Evolutionary conservation across 2,113 vertebrate genomes (phyloP).

Genomic region (Chitala chitala): DNA sequence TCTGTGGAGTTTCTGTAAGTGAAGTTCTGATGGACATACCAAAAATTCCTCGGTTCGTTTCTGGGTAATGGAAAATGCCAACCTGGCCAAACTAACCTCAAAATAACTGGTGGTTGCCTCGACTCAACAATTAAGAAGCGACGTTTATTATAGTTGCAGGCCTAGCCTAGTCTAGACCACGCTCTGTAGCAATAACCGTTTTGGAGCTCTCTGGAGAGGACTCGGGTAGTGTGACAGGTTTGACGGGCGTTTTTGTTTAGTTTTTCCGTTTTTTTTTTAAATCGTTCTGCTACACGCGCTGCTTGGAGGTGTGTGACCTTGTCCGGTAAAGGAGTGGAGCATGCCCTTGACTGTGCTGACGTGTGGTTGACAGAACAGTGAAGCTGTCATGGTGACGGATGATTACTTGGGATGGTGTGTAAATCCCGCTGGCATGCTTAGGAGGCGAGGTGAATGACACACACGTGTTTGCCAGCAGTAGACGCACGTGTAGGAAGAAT

Average conservation of each 20-base stretch:
- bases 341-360: not conserved
- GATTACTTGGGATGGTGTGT: not conserved
- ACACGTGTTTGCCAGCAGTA: not conserved
- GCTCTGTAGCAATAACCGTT: not conserved
- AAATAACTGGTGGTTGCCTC: not conserved
- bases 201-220: too few relatives aligned
- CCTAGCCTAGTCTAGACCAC: not conserved
- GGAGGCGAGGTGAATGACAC: too few relatives aligned
- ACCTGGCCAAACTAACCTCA: not conserved
- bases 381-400: not conserved
- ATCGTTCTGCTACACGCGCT: too few relatives aligned
- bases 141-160: not conserved
- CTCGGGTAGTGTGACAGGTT: too few relatives aligned
- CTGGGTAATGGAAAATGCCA: not conserved
- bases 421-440: not conserved
- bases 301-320: not conserved
- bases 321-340: too few relatives aligned
- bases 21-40: not conserved
- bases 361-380: not conserved
- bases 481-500: not conserved
- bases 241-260: too few relatives aligned
- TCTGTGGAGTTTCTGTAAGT: not conserved
- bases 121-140: not conserved
- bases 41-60: not conserved
- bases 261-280: too few relatives aligned